Percentiles rank a stretch among this genome's conserved stretches.
Conservation (phyloP, 2,888 invertebrate genomes). For the Barypeithes pellucidus region DNA sequence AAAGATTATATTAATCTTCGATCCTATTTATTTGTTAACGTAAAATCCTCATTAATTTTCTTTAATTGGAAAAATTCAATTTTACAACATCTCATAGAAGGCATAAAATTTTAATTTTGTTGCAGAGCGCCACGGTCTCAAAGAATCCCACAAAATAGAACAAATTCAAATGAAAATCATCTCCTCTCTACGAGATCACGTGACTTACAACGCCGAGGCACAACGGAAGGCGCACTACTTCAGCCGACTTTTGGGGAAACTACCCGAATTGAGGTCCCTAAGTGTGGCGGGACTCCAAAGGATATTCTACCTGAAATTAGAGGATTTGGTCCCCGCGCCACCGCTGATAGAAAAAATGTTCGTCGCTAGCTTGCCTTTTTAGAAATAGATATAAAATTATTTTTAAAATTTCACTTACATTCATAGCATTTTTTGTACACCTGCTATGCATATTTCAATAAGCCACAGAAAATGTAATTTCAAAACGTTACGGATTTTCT, state of each 20-base stretch:
- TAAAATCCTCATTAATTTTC: too few relatives aligned
- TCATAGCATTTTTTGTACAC: slow-evolving; percentile 33
- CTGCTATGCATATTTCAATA: too few relatives aligned
- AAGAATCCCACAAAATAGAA: slow-evolving; percentile 93
- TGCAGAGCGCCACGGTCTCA: slow-evolving; percentile 93
- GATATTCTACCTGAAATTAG: slow-evolving; percentile 94
- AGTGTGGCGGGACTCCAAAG: slow-evolving; percentile 95
- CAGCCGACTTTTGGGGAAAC: slow-evolving; percentile 91
- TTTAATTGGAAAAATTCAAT: too few relatives aligned
- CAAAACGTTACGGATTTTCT: too few relatives aligned
- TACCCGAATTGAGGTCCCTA: slow-evolving; percentile 93
- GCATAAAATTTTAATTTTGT: slow-evolving; percentile 26
- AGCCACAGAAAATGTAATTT: too few relatives aligned
- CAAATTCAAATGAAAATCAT: slow-evolving; percentile 97
- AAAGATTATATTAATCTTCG: too few relatives aligned
- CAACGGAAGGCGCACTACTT: slow-evolving; percentile 95
- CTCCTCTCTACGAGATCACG: slow-evolving; percentile 95
- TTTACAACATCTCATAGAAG: too few relatives aligned
- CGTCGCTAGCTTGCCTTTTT: slow-evolving; percentile 94
- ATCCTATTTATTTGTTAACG: too few relatives aligned
- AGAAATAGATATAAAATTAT: slow-evolving; percentile 65
- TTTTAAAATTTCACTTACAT: slow-evolving; percentile 39
- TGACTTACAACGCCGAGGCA: slow-evolving; percentile 91
- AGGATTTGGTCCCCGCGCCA: slow-evolving; percentile 93
- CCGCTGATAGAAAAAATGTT: slow-evolving; percentile 97